A percentile compares a stretch with the other conserved stretches of the same genome.
These are phyloP conservation scores for Psittacara wagleri DNA, from an alignment of 2,113 vertebrate genomes.

Conservation along the genomic window DNA sequence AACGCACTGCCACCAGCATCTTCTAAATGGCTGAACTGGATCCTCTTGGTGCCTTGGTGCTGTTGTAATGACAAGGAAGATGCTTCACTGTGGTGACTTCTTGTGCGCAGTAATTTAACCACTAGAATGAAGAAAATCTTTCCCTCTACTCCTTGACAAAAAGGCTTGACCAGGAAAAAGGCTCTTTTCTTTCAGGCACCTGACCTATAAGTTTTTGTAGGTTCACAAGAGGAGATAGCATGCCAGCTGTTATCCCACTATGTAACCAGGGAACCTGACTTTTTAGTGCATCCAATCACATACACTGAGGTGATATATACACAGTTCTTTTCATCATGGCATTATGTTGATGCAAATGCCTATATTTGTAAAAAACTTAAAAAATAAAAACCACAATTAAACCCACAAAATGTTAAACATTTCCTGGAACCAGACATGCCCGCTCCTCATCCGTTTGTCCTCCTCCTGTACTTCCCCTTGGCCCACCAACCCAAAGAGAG, in stretches of 20 bases:
- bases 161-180: neutral
- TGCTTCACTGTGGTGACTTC: neutral
- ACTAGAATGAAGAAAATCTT: neutral
- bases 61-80: neutral
- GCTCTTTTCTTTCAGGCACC: neutral
- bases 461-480: neutral
- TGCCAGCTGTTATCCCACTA: neutral
- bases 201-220: neutral
- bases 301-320: neutral
- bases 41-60: neutral
- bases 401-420: neutral
- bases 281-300: neutral
- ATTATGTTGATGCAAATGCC: neutral
- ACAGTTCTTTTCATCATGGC: neutral
- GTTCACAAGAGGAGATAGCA: neutral
- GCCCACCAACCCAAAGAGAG: neutral
- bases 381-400: neutral
- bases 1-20: neutral
- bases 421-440: neutral
- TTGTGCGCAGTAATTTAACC: neutral
- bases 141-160: neutral
- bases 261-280: neutral
- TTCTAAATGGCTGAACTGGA: neutral
- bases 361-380: neutral
- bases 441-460: neutral